Evolutionary conservation across 2,113 vertebrate species (phyloP), one percentile per base, ranked within the genome.

Genomic region (Pseudopodoces humilis): DNA sequence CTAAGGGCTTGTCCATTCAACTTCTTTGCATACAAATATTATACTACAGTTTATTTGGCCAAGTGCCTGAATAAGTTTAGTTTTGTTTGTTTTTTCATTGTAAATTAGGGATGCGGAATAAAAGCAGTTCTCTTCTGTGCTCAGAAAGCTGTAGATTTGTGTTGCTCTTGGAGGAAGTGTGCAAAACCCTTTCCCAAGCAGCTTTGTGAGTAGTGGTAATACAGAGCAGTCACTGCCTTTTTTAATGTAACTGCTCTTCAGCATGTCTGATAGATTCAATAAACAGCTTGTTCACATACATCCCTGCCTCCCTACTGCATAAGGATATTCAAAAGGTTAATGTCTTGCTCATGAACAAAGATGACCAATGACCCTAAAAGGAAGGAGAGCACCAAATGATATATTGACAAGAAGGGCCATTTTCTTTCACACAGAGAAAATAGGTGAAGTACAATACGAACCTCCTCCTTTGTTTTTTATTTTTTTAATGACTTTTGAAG

Each of bases 361-460:
- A 39, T 83, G 88, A 70, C 55, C 70, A 86, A 69, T 70, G 87
- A 92, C 85, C 75, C 82, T 83, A 90, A 80, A 92, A 90, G 20
- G 52, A 95, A 94, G 44, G 27, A 85, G 88, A 80, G 58, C 27
- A 81, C 18, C 43, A 90, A 80, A 83, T 83, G 20, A 85, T 83
- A 35, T 53, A 93, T 64, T 81, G 85, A 63, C 56, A 85, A 47
- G 39, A 88, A 84, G 15, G 18, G 35, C 10, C 71, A 78, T 78
- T 90, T 83, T 90, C 69, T 85, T 65, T 75, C 90, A 88, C 20
- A 28, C 6, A 39, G 15, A 5, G 7, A 43, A 86, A 90, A 83
- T 58, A 78, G 44, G 46, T 67, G 60, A 67, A 63, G 9, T 3
- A 5, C 68, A 88, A 37, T 46, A 75, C 78, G 56, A 88, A 44